phyloP scores from a whole-genome alignment of 2,888 invertebrate species.

The Drosophila demipolita region DNA sequence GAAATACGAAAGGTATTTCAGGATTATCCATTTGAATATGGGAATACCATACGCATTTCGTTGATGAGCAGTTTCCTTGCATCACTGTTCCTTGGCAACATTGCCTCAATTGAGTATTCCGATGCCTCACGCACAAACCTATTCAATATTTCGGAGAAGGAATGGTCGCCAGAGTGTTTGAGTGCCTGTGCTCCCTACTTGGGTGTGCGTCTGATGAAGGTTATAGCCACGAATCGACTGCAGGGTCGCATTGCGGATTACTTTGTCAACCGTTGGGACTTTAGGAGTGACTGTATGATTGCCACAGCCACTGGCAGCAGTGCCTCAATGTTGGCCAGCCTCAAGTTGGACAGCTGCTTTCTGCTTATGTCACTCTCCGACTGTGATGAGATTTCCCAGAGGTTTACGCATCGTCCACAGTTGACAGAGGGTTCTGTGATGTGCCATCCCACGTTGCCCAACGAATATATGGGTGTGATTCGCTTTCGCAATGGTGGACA shows the following conservation, averaged over 20 bases:
- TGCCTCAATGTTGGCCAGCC: slow-evolving; percentile 92
- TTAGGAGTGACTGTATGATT: slow-evolving; percentile 91
- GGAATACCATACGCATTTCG: slow-evolving; percentile 51
- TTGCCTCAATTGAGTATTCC: slow-evolving; percentile 60
- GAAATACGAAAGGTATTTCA: slow-evolving; percentile 48
- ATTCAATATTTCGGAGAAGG: slow-evolving; percentile 90
- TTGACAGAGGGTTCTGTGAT: slow-evolving; percentile 92
- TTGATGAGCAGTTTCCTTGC: slow-evolving; percentile 59
- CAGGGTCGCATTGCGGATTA: slow-evolving; percentile 91
- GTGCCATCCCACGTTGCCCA: slow-evolving; percentile 91
- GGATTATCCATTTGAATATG: slow-evolving; percentile 29
- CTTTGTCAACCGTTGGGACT: slow-evolving; percentile 93
- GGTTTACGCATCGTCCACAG: slow-evolving; percentile 88
- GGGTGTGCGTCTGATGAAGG: slow-evolving; percentile 89
- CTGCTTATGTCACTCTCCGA: slow-evolving; percentile 94
- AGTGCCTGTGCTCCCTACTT: slow-evolving; percentile 91
- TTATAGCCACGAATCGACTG: slow-evolving; percentile 89
- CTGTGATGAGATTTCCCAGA: slow-evolving; percentile 94
- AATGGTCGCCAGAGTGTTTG: slow-evolving; percentile 90
- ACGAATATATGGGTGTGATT: slow-evolving; percentile 93
- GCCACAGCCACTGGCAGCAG: slow-evolving; percentile 96
- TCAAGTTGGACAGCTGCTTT: slow-evolving; percentile 91
- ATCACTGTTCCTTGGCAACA: slow-evolving; percentile 58
- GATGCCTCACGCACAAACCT: slow-evolving; percentile 83
- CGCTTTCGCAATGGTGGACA: slow-evolving; percentile 96